phyloP scores from a whole-genome alignment of 92 coral and sea anemone genomes.

The Phenganax stokvisi region DNA sequence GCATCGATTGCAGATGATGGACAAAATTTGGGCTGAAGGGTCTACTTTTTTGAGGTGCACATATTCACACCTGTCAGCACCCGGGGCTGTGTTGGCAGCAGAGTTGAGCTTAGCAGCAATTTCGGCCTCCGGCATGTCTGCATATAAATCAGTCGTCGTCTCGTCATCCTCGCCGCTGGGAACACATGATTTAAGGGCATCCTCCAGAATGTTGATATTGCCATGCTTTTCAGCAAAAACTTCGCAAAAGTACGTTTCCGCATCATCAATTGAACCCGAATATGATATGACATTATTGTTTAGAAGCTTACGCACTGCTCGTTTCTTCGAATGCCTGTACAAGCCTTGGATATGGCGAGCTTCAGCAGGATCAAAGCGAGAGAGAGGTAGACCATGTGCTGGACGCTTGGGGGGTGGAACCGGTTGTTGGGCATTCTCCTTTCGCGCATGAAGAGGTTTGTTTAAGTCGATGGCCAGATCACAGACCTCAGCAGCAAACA shows the following conservation, averaged over 20 bases:
- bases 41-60: conserved; percentile 23
- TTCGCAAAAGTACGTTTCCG: not conserved
- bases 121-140: not conserved
- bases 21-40: not conserved
- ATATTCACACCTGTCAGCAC: conserved; percentile 25
- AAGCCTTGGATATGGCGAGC: not conserved
- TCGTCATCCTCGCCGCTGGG: conserved; percentile 6
- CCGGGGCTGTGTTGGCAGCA: conserved; percentile 27
- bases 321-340: conserved; percentile 19
- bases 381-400: conserved; percentile 14
- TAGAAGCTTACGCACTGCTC: conserved; percentile 6
- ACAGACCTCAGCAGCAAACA: conserved; percentile 21
- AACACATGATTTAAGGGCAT: conserved; percentile 9
- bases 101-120: conserved; percentile 21
- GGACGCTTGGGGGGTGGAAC: conserved; percentile 4
- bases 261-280: conserved; percentile 3
- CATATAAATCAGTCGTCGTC: conserved; percentile 1
- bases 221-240: not conserved
- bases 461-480: conserved; percentile 5
- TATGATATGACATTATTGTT: not conserved
- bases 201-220: not conserved
- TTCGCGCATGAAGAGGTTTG: not conserved
- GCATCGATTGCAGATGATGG: conserved; percentile 18
- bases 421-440: not conserved
- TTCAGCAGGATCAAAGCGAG: conserved; percentile 12